phyloP scores from a whole-genome alignment of 2,797 vertebrate species.

The Hephaestus fuliginosus region DNA sequence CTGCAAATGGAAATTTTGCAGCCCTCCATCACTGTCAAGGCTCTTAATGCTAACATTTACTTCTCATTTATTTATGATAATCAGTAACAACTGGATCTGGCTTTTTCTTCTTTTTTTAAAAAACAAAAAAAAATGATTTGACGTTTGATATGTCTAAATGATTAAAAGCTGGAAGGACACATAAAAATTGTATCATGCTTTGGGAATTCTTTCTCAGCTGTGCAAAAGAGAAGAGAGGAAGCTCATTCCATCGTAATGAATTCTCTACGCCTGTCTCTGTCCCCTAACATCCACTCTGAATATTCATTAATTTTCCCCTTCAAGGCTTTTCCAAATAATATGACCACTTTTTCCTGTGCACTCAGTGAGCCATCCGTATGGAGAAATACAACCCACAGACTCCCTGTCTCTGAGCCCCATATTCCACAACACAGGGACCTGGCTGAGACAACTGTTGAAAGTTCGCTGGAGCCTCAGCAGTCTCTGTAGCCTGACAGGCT shows the following conservation, averaged over 20 bases:
- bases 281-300: conserved; percentile 53
- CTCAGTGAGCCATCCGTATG: conserved; percentile 51
- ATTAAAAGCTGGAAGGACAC: conserved; percentile 67
- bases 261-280: conserved; percentile 56
- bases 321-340: conserved; percentile 72
- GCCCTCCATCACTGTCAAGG: conserved; percentile 59
- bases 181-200: conserved; percentile 55
- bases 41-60: conserved; percentile 67
- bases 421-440: conserved; percentile 64
- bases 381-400: conserved; percentile 68
- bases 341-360: conserved; percentile 66
- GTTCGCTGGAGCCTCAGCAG: conserved; percentile 68
- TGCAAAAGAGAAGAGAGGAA: conserved; percentile 40
- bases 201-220: conserved; percentile 55
- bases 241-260: conserved; percentile 62
- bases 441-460: conserved; percentile 73
- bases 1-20: conserved; percentile 68
- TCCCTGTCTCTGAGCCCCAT: conserved; percentile 69
- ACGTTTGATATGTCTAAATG: conserved; percentile 63
- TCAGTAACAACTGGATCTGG: conserved; percentile 68
- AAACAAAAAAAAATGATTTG: conserved; percentile 23
- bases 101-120: conserved; percentile 20
- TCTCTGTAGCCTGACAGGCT: conserved; percentile 69
- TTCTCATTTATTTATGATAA: conserved; percentile 79
- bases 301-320: conserved; percentile 72